phyloP scores from a whole-genome alignment of 1,140 invertebrate species.

The Eumaeus atala region DNA sequence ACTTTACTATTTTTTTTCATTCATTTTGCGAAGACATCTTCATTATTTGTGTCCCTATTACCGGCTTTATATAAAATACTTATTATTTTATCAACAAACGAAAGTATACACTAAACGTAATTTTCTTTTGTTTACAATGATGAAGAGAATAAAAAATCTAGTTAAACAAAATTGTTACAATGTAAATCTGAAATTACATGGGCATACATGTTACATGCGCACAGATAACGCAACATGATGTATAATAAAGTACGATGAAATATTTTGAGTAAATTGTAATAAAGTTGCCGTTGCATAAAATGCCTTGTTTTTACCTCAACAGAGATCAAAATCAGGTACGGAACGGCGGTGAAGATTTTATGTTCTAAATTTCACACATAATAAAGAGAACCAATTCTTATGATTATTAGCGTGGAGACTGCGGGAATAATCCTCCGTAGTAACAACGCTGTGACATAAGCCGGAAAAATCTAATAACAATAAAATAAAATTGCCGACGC shows the following conservation, averaged over 20 bases:
- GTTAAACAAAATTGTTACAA: conserved; percentile 9
- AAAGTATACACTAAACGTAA: conserved; percentile 9
- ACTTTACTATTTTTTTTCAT: conserved; percentile 58
- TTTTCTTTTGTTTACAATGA: neutral
- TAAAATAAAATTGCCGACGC: conserved; percentile 71
- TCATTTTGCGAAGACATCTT: conserved; percentile 64
- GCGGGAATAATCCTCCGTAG: conserved; percentile 66
- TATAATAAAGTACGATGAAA: conserved; percentile 32
- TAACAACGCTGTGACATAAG: conserved; percentile 68
- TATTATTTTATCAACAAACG: conserved; percentile 16
- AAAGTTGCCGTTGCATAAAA: neutral
- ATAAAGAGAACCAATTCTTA: conserved; percentile 70
- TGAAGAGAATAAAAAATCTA: neutral
- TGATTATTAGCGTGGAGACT: conserved; percentile 70
- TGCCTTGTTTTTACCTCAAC: neutral
- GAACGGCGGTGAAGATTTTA: conserved; percentile 43
- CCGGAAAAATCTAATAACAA: conserved; percentile 73
- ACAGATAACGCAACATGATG: conserved; percentile 18
- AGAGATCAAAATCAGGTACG: conserved; percentile 17
- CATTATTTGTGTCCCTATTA: conserved; percentile 53
- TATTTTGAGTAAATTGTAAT: conserved; percentile 10
- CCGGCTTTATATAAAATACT: conserved; percentile 28
- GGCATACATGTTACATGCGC: neutral
- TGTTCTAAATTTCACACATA: conserved; percentile 69
- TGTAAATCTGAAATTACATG: conserved; percentile 6